These are phyloP conservation scores for Aselliscus stoliczkanus DNA, from an alignment of 2,797 vertebrate species.

Conservation along the genomic window DNA sequence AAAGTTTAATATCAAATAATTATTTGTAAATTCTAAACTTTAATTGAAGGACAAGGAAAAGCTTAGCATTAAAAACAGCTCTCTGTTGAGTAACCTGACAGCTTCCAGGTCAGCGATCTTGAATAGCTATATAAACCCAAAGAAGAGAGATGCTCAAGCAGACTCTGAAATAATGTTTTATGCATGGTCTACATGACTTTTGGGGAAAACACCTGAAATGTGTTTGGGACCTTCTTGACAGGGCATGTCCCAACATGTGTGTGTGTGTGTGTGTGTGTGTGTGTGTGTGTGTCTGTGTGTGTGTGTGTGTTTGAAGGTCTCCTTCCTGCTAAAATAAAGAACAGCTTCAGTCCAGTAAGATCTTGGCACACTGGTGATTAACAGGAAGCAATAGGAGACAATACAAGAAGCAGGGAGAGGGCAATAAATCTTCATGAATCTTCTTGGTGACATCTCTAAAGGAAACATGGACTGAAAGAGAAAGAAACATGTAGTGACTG, in stretches of 20 bases:
- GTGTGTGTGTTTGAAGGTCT: neutral
- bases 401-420: neutral
- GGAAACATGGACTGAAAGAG: neutral
- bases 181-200: neutral
- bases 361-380: neutral
- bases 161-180: neutral
- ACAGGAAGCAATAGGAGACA: neutral
- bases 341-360: neutral
- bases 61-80: neutral
- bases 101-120: neutral
- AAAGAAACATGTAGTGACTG: neutral
- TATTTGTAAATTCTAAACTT: neutral
- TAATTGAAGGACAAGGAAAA: neutral
- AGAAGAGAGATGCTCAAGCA: neutral
- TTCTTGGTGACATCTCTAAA: neutral
- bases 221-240: neutral
- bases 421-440: neutral
- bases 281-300: neutral
- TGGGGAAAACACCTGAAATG: neutral
- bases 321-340: neutral
- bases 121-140: neutral
- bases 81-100: neutral
- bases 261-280: neutral
- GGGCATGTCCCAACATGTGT: neutral
- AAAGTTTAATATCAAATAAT: conserved; percentile 7